Percentiles rank a stretch among this genome's conserved stretches.
Evolutionary conservation across 2,888 invertebrate species (phyloP).

Genomic region (Dryococelus australis): DNA sequence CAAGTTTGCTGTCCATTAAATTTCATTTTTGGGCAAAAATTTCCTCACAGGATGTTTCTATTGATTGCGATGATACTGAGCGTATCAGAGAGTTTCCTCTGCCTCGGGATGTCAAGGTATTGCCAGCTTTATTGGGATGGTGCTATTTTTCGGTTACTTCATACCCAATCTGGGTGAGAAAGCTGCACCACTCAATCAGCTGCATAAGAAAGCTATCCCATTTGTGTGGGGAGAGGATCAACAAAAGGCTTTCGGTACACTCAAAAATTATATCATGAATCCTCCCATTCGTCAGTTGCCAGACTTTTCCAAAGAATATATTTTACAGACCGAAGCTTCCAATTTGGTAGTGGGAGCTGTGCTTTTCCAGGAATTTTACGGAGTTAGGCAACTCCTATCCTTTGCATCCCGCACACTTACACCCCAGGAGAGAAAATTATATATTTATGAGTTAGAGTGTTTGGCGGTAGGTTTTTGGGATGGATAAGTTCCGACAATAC

Average conservation of each 20-base stretch:
- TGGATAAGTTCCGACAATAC: no score
- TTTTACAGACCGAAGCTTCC: no score
- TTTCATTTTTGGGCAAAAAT: not conserved
- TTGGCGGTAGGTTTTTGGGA: no score
- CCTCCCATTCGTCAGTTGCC: not conserved
- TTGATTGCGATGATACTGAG: conserved; percentile 25
- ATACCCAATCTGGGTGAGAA: not conserved
- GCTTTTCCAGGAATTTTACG: no score
- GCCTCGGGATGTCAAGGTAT: not conserved
- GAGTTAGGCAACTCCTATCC: no score
- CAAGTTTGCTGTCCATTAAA: not conserved
- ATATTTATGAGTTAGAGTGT: no score
- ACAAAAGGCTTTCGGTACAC: not conserved
- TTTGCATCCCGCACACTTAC: no score
- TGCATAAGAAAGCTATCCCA: not conserved
- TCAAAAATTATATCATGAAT: not conserved
- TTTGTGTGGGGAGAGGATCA: not conserved
- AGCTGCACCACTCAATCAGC: not conserved
- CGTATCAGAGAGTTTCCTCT: not conserved
- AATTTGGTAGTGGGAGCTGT: no score
- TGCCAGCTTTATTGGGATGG: no score
- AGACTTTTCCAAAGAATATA: not conserved
- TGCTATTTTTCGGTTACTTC: not conserved
- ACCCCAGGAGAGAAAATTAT: no score
- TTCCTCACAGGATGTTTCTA: not conserved